Conservation (phyloP, 2,113 vertebrate species). For the Pogona vitticeps region DNA sequence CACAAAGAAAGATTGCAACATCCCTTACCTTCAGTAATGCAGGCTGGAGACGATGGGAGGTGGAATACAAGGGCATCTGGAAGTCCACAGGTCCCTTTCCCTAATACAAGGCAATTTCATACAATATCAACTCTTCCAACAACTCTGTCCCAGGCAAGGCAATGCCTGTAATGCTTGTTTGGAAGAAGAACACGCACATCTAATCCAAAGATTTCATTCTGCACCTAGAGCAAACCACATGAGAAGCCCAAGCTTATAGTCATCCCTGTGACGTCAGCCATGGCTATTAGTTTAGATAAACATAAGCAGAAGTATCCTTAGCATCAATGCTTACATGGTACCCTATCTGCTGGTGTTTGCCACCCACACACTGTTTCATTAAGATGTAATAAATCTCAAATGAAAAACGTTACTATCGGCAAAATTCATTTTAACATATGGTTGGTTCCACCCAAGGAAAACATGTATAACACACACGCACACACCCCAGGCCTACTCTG, state of each 20-base stretch:
- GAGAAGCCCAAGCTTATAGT: neutral
- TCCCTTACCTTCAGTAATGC: neutral
- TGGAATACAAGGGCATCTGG: neutral
- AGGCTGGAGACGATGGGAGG: no score
- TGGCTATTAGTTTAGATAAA: conserved; percentile 41
- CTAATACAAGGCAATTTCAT: neutral
- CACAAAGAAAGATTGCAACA: neutral
- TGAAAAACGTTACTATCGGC: conserved; percentile 71
- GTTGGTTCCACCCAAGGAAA: conserved; percentile 71
- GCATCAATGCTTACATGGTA: conserved; percentile 15
- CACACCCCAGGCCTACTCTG: conserved; percentile 47
- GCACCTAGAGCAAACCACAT: neutral
- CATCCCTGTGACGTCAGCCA: neutral
- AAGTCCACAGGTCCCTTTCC: neutral
- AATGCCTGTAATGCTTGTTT: neutral
- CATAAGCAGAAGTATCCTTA: conserved; percentile 20
- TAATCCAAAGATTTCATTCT: neutral
- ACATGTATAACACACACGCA: conserved; percentile 60
- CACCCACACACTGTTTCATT: conserved; percentile 77
- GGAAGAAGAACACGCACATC: neutral
- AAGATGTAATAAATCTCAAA: conserved; percentile 72
- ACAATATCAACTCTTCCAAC: neutral
- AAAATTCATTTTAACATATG: conserved; percentile 77
- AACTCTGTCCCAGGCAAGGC: neutral
- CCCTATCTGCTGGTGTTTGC: conserved; percentile 57